Evolutionary conservation across 2,888 invertebrate genomes (phyloP), one percentile per base, ranked within the genome.

Genomic region (Ectemnius continuus): DNA sequence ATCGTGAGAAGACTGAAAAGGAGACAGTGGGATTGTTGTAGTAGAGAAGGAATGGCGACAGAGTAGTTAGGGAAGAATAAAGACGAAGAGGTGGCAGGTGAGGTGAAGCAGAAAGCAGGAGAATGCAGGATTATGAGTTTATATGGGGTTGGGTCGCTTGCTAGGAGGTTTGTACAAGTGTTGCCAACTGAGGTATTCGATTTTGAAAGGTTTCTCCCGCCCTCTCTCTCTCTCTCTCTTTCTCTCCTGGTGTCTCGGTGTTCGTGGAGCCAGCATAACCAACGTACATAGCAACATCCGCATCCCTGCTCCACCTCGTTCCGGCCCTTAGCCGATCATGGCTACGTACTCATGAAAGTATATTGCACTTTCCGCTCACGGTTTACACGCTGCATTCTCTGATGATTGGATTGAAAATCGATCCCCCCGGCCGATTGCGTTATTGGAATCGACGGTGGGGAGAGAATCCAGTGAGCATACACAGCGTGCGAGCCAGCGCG

Each of bases 381-480:
- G 85, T 87, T 87, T 86, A 88, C 87, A 85, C 86, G 81, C 85
- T 84, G 85, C 86, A 86, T 88, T 88, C 85, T 86, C 87, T 86
- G 84, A 88, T 88, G 87, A 88, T 89, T 88, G 86, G 86, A 88
- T 89, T 86, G 87, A 86, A 88, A 89, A 89, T 89, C 89, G 88
- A 89, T 89, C 84, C 81, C 64, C 63, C 8, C 36, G 36, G 70
- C 63, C 82, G 84, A 82, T 84, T 79, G 79, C 83, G 78, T 83
- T 85, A 83, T 84, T 84, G 80, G 80, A 81, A 76, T 63, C 77
- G 73, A 80, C 81, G 75, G 59, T 57, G 68, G 58, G 67, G 36
- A 36, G 36, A 36, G 64, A 70, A 70, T 61, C 64, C 65, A 36
- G 36, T 11, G 36, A 36, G 36, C 36, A 36, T 36, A 36, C 36